A percentile compares a stretch with the other conserved stretches of the same genome.
Conservation (phyloP, 2,113 vertebrate species). For the Nesospiza acunhae region DNA sequence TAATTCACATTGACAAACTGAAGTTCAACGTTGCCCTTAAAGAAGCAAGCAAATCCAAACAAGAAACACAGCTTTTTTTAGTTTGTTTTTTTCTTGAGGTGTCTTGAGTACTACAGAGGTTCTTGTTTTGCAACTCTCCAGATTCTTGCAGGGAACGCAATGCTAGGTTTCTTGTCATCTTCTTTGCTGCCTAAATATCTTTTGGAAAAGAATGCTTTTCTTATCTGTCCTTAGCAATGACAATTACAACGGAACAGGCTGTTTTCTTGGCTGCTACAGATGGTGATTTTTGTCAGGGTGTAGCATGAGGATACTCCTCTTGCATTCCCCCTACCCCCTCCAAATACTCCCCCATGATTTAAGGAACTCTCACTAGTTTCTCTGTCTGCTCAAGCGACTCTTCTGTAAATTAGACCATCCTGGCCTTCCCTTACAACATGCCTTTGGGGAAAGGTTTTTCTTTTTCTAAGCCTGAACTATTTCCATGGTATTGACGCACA, state of each 20-base stretch:
- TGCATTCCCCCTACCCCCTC: neutral
- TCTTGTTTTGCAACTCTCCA: neutral
- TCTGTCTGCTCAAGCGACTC: neutral
- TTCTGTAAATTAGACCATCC: neutral
- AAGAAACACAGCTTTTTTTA: neutral
- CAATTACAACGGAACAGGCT: neutral
- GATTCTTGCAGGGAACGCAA: neutral
- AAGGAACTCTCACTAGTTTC: neutral
- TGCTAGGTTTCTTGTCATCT: neutral
- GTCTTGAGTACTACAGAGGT: neutral
- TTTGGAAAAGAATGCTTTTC: neutral
- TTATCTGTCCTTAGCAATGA: slow-evolving; percentile 6
- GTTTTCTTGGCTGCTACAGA: neutral
- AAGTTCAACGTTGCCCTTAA: neutral
- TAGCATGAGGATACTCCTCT: neutral
- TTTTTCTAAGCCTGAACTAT: neutral
- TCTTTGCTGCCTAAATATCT: neutral
- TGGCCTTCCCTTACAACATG: neutral
- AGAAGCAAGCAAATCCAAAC: neutral
- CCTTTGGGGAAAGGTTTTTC: neutral
- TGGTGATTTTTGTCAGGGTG: neutral
- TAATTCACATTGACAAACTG: neutral
- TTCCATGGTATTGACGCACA: neutral
- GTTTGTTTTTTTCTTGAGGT: neutral
- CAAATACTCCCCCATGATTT: neutral